Evolutionary conservation across 2,797 vertebrate species (phyloP).

Genomic region (Distichodus sexfasciatus): DNA sequence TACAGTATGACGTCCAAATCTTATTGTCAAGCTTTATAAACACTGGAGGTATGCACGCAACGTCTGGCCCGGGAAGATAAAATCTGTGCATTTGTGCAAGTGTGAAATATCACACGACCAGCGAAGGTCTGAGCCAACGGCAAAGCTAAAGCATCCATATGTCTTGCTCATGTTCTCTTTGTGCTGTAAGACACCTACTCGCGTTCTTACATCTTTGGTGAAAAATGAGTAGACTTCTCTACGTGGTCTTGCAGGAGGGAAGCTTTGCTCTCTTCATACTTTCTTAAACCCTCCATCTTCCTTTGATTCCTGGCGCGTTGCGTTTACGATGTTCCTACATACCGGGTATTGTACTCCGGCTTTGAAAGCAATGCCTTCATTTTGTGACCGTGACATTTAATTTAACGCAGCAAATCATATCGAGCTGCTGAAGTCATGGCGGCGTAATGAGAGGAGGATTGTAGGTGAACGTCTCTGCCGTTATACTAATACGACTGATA

Average conservation of each 20-base stretch:
- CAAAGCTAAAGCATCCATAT: constrained; percentile 26
- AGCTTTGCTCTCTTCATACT: background rate
- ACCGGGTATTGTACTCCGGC: no score
- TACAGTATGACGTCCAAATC: background rate
- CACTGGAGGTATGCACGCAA: constrained; percentile 15
- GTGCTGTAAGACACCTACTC: constrained; percentile 29
- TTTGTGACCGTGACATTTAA: background rate
- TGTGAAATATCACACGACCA: constrained; percentile 37
- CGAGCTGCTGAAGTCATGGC: background rate
- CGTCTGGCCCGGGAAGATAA: constrained; percentile 25
- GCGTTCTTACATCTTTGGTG: constrained; percentile 26
- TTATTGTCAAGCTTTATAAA: constrained; percentile 16
- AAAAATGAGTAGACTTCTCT: background rate
- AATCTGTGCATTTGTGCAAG: constrained; percentile 35
- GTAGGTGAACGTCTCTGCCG: background rate
- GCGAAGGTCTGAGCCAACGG: constrained; percentile 27
- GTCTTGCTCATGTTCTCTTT: constrained; percentile 31
- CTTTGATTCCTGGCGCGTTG: background rate
- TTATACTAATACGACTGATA: background rate
- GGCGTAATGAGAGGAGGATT: background rate
- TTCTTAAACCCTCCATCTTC: background rate
- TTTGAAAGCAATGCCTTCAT: no score
- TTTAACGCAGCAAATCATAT: background rate
- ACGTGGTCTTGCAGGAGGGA: background rate
- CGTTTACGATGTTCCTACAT: no score